Percentiles rank a stretch among this genome's conserved stretches.
Conservation (phyloP, 2,797 vertebrate genomes). For the Nyctibius grandis region DNA sequence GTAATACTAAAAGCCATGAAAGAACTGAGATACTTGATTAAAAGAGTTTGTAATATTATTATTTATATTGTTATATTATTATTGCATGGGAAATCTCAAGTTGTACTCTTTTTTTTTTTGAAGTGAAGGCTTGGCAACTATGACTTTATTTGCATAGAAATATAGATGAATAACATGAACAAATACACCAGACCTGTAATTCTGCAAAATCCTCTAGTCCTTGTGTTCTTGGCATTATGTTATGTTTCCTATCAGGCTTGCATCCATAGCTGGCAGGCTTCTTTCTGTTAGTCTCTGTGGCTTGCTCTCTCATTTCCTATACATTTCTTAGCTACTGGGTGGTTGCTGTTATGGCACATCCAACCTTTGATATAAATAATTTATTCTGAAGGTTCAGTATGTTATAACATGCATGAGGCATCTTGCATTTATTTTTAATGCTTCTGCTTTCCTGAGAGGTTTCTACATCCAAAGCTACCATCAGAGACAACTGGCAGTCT, state of each 20-base stretch:
- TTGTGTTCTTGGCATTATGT: background rate
- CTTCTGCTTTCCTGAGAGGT: conserved; percentile 30
- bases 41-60: background rate
- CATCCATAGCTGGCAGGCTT: background rate
- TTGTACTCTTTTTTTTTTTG: background rate
- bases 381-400: conserved; percentile 45
- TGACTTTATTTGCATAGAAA: background rate
- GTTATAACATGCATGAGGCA: conserved; percentile 14
- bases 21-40: background rate
- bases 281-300: conserved; percentile 5
- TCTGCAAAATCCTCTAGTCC: background rate
- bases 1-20: background rate
- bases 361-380: conserved; percentile 57
- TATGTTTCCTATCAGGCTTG: background rate
- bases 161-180: background rate
- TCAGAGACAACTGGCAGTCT: conserved; percentile 12
- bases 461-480: conserved; percentile 25
- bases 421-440: conserved; percentile 64
- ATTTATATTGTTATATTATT: no score
- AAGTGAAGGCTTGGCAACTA: background rate
- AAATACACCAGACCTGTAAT: background rate
- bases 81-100: background rate
- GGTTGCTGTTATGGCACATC: conserved; percentile 36
- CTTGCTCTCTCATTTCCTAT: conserved; percentile 1
- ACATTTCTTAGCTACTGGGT: conserved; percentile 20